Base-by-base conservation (phyloP, 1,140 invertebrate genomes). In the Arctopsyche grandis region DNA sequence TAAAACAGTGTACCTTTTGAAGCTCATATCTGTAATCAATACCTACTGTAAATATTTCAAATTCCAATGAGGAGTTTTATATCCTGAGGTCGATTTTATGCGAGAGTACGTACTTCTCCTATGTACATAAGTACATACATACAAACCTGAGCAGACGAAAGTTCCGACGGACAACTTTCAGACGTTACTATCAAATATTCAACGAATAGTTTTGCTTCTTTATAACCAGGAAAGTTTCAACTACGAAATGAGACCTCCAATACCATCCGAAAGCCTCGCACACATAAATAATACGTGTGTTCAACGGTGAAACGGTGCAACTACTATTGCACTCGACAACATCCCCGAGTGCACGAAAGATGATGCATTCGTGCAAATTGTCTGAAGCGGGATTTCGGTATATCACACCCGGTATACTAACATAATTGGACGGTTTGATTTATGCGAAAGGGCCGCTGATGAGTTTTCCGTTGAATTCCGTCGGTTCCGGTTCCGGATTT, bases 161-260 rank as follows among this genome's bases (percentile, higher is more conserved):
- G 63, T 66, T 66, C 24, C 21, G 14, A 66, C 63, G 63, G 19
- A 24, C 22, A 66, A 66, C 63, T 66, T 66, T 66, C 63, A 66
- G 63, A 66, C 63, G 63, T 66, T 26, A 66, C 21, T 22, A 66
- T 66, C 63, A 66, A 66, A 66, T 66, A 66, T 66, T 66, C 63
- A 66, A 5, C 63, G 63, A 66, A 66, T 66, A 66, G 63, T 66
- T 52, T 29, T 26, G 24, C 63, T 66, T 66, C 63, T 66, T 66
- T 66, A 24, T 22, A 66, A 24, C 12, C 63, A 22, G 21, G 19
- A 66, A 66, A 66, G 63, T 66, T 66, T 66, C 9, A 19, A 66
- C 24, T 14, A 26, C 24, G 63, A 66, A 66, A 60, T 60, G 56
- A 60, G 21, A 19, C 21, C 29, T 38, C 7, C 29, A 38, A 60